Evolutionary conservation across 2,113 vertebrate genomes (phyloP), one percentile per base, ranked within the genome.

Genomic region (Cyphomyrus discorhynchus): DNA sequence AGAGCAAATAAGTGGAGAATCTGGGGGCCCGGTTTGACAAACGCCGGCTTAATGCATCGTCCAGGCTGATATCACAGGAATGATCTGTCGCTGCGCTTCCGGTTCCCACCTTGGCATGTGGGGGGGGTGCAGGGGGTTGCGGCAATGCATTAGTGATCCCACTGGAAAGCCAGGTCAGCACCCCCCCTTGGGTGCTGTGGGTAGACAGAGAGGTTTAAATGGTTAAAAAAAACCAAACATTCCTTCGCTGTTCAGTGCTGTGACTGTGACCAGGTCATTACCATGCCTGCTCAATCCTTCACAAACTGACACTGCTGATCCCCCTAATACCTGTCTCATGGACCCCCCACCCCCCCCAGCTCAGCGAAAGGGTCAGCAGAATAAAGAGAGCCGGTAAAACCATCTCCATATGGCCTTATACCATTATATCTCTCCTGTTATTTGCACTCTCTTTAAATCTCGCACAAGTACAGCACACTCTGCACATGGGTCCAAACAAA

Each of bases 141-240:
- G 96, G 95, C n/a, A 95, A 89, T n/a, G 94, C 92, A 24, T 84
- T 91, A 87, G 91, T 92, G 8, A 94, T 87, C 11, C 94, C 92
- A 11, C 92, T 90, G 27, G 94, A 92, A 90, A 96, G 93, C 95
- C 96, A 96, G 0, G 53, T 92, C 90, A 96, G 47, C 47, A 96
- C 90, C 0, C 92, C 85, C 1, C 86, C 24, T 90, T 93, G 93
- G 82, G 90, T 62, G 42, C 91, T 83, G 87, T 53, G 87, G 42
- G 90, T 13, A 91, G 46, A 82, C 39, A 52, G 82, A 80, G 46
- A 42, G 56, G n/a, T 62, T 42, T 88, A 70, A 10, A 84, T 84
- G 82, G 45, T 47, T 47, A 24, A 80, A 77, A 77, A 42, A 80
- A 19, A 10, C 31, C 5, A 80, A 42, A 80, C 66, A 62, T 58